phyloP scores from a whole-genome alignment of 2,888 invertebrate genomes.

The Microctonus hyperodae region DNA sequence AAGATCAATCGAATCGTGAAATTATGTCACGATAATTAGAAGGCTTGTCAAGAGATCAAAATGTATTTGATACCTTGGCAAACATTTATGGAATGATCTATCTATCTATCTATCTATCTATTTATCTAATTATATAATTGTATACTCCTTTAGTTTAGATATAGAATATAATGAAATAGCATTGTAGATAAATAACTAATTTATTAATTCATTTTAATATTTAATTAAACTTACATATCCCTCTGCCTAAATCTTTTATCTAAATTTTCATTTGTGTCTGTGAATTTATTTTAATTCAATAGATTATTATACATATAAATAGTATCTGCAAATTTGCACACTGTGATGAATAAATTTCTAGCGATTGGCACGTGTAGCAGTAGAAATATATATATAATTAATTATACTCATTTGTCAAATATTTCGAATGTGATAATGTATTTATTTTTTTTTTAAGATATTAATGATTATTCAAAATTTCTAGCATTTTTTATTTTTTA shows the following conservation, averaged over 20 bases:
- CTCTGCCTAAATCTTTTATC: not conserved
- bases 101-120: not conserved
- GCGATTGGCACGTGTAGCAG: constrained; percentile 27
- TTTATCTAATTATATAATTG: not conserved
- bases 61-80: not conserved
- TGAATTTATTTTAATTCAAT: not conserved
- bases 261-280: not conserved
- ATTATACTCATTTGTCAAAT: constrained; percentile 3
- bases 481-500: not conserved
- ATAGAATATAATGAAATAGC: not conserved
- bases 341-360: constrained; percentile 19
- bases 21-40: not conserved
- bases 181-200: not conserved
- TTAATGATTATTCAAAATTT: not conserved
- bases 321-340: constrained; percentile 24
- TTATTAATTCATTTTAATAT: not conserved
- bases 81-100: not conserved
- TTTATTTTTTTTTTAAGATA: not conserved
- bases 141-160: not conserved
- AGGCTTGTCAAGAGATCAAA: constrained; percentile 10
- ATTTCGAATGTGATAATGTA: not conserved
- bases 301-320: constrained; percentile 11
- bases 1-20: constrained; percentile 31
- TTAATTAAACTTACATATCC: not conserved
- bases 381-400: not conserved